Base-by-base conservation (phyloP, 2,113 vertebrate genomes). In the Halcyon malimbica region DNA sequence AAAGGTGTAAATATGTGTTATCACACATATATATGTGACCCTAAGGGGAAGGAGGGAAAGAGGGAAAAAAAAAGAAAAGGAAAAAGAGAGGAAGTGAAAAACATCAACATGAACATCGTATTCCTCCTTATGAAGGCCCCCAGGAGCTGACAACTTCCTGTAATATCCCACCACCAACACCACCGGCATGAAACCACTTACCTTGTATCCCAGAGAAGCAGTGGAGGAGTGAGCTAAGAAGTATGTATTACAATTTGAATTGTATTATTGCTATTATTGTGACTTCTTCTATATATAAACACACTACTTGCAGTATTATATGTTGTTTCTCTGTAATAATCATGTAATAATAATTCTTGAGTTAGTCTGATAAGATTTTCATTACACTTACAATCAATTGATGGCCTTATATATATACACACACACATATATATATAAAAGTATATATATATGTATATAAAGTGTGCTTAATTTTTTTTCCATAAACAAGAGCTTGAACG, bases 41-140 rank as follows among this genome's bases (percentile, higher is more conserved):
- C 11, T 41, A 68, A 41, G 11, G 15, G 18, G 39, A 41, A 41
- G 11, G 18, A 54, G 20, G 24, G 18, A 48, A 24, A 42, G 51
- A 21, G 8, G 15, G 41, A 37, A 16, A 37, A 29, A 56, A 62
- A 37, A 4, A 59, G 6, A 26, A 23, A 44, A 8, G 25, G 41
- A 42, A 42, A 42, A 44, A 10, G 8, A 50, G 44, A 26, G 10
- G 26, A 56, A 60, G 41, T 19, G 35, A 33, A 29, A 70, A 26
- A 0, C 18, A 39, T 21, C 4, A 2, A 39, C 14, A 65, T 11
- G 3, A 39, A 24, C 33, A 25, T 57, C 1, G 0, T 35, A 31
- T 77, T 59, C n/a, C 35, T 63, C 11, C 9, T 6, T 31, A 8
- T 83, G 57, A 73, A 77, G 16, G 51, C 41, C 14, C 71, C 48